Conservation (phyloP, 2,888 invertebrate genomes). For the Hirtodrosophila cameraria region DNA sequence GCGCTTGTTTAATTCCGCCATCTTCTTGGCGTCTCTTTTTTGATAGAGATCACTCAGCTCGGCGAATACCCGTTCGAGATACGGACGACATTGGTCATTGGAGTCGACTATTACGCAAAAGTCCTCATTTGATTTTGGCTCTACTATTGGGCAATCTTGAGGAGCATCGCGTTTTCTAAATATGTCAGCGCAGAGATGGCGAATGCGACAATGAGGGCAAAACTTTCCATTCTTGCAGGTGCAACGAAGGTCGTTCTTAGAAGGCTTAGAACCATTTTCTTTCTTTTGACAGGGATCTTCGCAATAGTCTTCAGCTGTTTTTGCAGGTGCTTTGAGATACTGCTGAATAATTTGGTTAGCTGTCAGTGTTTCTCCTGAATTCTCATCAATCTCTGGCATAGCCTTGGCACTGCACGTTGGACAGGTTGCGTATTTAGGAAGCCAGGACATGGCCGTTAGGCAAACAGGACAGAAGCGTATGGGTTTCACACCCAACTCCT, state of each 20-base stretch:
- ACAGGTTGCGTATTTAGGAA: slow-evolving; percentile 84
- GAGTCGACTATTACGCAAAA: slow-evolving; percentile 59
- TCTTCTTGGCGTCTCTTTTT: slow-evolving; percentile 55
- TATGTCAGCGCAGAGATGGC: slow-evolving; percentile 71
- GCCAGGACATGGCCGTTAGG: slow-evolving; percentile 74
- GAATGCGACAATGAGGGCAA: slow-evolving; percentile 78
- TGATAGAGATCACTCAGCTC: slow-evolving; percentile 76
- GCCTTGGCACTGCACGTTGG: slow-evolving; percentile 79
- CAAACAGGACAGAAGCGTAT: slow-evolving; percentile 80
- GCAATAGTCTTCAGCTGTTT: slow-evolving; percentile 21
- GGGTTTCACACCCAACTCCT: slow-evolving; percentile 48
- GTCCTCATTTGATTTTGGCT: slow-evolving; percentile 43
- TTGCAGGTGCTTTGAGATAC: slow-evolving; percentile 44
- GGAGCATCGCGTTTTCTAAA: slow-evolving; percentile 1
- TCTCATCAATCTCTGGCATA: slow-evolving; percentile 51
- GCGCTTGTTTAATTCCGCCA: not conserved
- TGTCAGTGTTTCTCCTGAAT: slow-evolving; percentile 50
- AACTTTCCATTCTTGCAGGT: slow-evolving; percentile 64
- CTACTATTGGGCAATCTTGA: slow-evolving; percentile 36
- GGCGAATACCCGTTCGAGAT: slow-evolving; percentile 73
- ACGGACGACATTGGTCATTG: slow-evolving; percentile 68
- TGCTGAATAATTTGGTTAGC: slow-evolving; percentile 74
- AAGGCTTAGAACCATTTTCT: not conserved
- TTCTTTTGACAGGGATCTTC: slow-evolving; percentile 25
- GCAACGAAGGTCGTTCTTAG: slow-evolving; percentile 42